These are phyloP conservation scores for Coptodon bakossiorum DNA, from an alignment of 2,113 vertebrate genomes.

Conservation along the genomic window DNA sequence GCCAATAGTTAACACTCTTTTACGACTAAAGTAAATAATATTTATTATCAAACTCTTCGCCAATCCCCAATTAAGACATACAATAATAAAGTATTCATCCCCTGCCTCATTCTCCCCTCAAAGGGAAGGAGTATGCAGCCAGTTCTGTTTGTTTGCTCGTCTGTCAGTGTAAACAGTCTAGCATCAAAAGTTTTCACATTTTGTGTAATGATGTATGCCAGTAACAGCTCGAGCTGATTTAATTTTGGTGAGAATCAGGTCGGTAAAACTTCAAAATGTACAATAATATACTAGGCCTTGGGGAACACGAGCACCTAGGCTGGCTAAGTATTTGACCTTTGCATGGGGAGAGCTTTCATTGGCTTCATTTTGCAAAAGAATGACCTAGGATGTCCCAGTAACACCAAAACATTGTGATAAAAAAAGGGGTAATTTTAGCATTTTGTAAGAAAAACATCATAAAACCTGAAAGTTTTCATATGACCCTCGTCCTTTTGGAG, in stretches of 20 bases:
- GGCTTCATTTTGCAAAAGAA: not conserved
- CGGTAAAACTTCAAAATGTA: not conserved
- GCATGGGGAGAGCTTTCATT: not conserved
- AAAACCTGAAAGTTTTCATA: not conserved
- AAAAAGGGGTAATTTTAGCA: not conserved
- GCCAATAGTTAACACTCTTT: not conserved
- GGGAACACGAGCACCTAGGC: not conserved
- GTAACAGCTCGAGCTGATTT: not conserved
- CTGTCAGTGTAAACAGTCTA: not conserved
- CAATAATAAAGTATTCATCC: not conserved
- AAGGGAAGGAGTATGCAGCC: not conserved
- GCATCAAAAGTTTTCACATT: not conserved
- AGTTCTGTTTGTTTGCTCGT: not conserved
- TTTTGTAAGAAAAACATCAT: not conserved
- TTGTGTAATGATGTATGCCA: not conserved
- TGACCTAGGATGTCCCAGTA: not conserved
- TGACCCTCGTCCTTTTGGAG: not conserved
- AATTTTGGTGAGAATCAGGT: not conserved
- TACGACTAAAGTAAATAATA: not conserved
- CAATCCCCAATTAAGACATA: not conserved
- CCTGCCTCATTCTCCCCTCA: not conserved
- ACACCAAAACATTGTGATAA: not conserved
- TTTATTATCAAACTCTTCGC: not conserved
- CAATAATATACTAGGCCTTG: not conserved
- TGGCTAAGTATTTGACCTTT: not conserved